Evolutionary conservation across 2,113 vertebrate genomes (phyloP).

Genomic region (Panurus biarmicus): DNA sequence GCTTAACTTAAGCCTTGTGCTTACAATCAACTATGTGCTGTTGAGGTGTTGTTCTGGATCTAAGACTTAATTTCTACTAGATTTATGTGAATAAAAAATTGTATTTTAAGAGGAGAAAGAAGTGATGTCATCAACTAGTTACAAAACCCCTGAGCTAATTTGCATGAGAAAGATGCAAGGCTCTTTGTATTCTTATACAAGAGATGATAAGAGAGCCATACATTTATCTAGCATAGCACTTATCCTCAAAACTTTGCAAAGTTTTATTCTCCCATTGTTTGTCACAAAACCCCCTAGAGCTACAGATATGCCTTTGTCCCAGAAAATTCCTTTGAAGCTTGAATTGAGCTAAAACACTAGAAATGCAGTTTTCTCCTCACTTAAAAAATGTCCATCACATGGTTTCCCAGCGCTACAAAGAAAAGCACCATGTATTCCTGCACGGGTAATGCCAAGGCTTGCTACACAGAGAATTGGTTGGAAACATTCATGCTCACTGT

Average conservation of each 20-base stretch:
- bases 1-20: not conserved
- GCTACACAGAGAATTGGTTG: not conserved
- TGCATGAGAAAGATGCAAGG: not conserved
- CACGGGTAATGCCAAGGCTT: not conserved
- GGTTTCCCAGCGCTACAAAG: not conserved
- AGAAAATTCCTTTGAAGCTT: constrained; percentile 45
- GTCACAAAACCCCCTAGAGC: constrained; percentile 20
- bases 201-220: not conserved
- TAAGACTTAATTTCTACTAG: not conserved
- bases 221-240: not conserved
- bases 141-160: constrained; percentile 6
- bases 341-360: not conserved
- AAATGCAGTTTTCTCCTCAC: not conserved
- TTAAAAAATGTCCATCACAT: not conserved
- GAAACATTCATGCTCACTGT: not conserved
- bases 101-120: constrained; percentile 2
- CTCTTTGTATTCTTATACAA: not conserved
- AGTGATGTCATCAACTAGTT: not conserved
- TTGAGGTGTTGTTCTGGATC: not conserved
- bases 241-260: not conserved
- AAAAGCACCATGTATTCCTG: not conserved
- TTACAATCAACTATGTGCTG: not conserved
- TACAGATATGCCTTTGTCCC: not conserved
- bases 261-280: constrained; percentile 30
- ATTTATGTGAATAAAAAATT: not conserved